A percentile compares a stretch with the other conserved stretches of the same genome.
Evolutionary conservation across 2,888 invertebrate species (phyloP).

Genomic region (Agriotes lineatus): DNA sequence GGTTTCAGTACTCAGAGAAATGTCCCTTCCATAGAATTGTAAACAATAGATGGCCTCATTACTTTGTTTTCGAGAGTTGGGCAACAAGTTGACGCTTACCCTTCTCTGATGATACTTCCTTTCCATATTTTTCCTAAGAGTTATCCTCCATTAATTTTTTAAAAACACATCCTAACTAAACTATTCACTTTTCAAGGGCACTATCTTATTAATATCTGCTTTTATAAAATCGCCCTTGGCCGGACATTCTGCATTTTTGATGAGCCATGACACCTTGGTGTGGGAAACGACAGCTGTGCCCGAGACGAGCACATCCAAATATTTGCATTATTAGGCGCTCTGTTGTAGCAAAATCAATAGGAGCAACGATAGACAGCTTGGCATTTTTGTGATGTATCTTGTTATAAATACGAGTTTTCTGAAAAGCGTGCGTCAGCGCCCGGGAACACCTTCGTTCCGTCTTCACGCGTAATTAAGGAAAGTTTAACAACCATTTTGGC

Average conservation of each 20-base stretch:
- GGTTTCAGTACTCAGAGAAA: neutral
- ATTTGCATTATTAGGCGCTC: neutral
- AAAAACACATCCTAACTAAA: no score
- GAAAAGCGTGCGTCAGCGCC: constrained; percentile 1
- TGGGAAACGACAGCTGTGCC: constrained; percentile 8
- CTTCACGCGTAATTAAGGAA: neutral
- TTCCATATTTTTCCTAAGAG: no score
- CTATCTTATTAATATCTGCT: neutral
- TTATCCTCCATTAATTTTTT: no score
- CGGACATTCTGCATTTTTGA: neutral
- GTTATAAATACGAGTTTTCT: constrained; percentile 14
- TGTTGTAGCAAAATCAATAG: constrained; percentile 23
- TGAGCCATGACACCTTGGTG: neutral
- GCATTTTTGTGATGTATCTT: constrained; percentile 6
- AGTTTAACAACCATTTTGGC: neutral
- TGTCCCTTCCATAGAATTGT: neutral
- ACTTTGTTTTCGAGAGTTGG: no score
- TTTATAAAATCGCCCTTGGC: neutral
- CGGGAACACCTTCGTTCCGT: neutral
- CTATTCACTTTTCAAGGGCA: no score
- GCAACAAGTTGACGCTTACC: no score
- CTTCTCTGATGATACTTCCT: no score
- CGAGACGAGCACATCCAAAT: neutral
- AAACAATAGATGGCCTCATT: neutral
- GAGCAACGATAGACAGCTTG: constrained; percentile 28